Percentiles rank a stretch among this genome's conserved stretches.
These are phyloP conservation scores for Pomatorhinus ruficollis DNA, from an alignment of 2,113 vertebrate species.

Conservation along the genomic window DNA sequence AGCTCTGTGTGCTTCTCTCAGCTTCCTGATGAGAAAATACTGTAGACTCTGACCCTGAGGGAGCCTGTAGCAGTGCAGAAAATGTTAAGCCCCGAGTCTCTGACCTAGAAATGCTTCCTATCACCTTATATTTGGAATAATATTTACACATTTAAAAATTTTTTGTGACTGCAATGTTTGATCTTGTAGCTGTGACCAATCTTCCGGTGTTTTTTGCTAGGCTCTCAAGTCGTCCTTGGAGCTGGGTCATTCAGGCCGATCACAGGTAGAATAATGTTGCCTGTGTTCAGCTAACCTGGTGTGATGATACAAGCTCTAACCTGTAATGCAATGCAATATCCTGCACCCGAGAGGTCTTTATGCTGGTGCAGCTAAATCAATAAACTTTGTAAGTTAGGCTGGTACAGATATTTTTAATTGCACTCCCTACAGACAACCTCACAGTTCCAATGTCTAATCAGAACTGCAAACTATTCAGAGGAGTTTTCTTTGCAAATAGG, in stretches of 20 bases:
- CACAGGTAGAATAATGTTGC: not conserved
- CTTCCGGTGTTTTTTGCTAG: not conserved
- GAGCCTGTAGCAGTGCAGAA: not conserved
- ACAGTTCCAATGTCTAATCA: not conserved
- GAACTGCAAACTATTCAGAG: not conserved
- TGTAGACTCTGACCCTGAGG: not conserved
- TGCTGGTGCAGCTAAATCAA: not conserved
- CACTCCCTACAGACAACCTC: not conserved
- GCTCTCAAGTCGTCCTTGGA: not conserved
- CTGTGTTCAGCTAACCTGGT: not conserved
- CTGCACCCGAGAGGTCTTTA: not conserved
- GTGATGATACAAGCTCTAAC: not conserved
- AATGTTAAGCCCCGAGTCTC: not conserved
- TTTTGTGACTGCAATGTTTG: not conserved
- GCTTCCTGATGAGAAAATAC: not conserved
- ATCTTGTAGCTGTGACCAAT: not conserved
- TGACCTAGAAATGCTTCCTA: not conserved
- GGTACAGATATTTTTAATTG: constrained; percentile 1
- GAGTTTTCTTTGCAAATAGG: not conserved
- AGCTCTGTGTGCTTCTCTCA: not conserved
- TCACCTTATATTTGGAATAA: not conserved
- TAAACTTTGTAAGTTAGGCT: not conserved
- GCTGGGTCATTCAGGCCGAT: not conserved
- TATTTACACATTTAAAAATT: not conserved
- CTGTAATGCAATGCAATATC: not conserved